phyloP scores from a whole-genome alignment of 1,140 invertebrate species.

The Uloborus diversus region DNA sequence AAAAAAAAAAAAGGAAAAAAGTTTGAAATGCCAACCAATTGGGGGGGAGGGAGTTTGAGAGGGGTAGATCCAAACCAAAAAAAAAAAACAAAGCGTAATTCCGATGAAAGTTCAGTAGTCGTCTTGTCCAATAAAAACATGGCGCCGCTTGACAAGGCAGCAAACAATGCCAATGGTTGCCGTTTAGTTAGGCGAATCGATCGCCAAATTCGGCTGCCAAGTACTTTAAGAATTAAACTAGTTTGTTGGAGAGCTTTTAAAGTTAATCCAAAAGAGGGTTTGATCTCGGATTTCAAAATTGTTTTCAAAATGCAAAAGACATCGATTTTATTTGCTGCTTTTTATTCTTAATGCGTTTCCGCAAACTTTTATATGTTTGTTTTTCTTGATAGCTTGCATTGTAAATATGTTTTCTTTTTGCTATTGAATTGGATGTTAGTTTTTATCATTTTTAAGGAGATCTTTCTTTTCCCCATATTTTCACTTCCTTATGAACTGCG shows the following conservation, averaged over 20 bases:
- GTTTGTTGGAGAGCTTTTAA: not conserved
- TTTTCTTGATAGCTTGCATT: too few species aligned
- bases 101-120: conserved; percentile 41
- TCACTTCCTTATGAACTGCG: too few species aligned
- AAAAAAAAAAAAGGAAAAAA: conserved; percentile 8
- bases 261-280: not conserved
- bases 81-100: conserved; percentile 18
- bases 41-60: too few species aligned
- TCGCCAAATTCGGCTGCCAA: conserved; percentile 26
- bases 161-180: conserved; percentile 26
- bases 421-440: too few species aligned
- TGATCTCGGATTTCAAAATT: too few species aligned
- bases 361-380: too few species aligned
- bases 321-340: not conserved
- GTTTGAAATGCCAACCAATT: conserved; percentile 9
- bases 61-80: too few species aligned
- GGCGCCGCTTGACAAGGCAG: conserved; percentile 14
- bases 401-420: too few species aligned
- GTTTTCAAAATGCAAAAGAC: not conserved
- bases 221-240: not conserved
- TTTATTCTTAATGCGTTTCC: too few species aligned
- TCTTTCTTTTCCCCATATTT: too few species aligned
- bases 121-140: conserved; percentile 37
- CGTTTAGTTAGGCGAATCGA: not conserved
- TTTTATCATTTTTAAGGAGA: too few species aligned